Conservation (phyloP, 2,797 vertebrate species). For the Syngnathus rostellatus region DNA sequence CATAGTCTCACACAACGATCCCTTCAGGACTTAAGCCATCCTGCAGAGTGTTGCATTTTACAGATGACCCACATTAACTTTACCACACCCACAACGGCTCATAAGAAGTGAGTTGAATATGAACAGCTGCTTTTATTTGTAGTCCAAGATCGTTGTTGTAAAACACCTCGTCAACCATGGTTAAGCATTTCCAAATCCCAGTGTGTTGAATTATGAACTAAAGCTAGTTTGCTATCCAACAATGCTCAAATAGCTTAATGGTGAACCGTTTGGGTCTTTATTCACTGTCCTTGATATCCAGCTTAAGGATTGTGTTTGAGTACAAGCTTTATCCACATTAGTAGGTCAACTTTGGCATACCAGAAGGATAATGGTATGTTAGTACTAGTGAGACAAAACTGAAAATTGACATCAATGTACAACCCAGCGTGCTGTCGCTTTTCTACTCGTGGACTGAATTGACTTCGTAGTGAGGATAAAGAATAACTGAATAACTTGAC, state of each 20-base stretch:
- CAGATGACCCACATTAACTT: neutral
- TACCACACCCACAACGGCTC: neutral
- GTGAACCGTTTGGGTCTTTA: neutral
- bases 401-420: neutral
- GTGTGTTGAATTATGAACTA: too few species aligned
- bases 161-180: neutral
- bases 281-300: neutral
- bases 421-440: neutral
- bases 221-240: too few species aligned
- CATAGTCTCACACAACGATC: constrained; percentile 2
- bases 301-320: neutral
- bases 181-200: neutral
- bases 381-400: neutral
- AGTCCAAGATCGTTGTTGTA: too few species aligned
- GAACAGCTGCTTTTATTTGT: too few species aligned
- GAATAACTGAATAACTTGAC: neutral
- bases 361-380: neutral
- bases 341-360: neutral
- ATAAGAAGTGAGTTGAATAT: too few species aligned
- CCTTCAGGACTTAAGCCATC: constrained; percentile 14
- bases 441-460: neutral
- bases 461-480: neutral
- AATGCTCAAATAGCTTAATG: too few species aligned
- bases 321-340: neutral
- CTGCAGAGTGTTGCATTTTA: neutral